These are phyloP conservation scores for Aphaenogaster floridana DNA, from an alignment of 1,140 invertebrate species.

Conservation along the genomic window DNA sequence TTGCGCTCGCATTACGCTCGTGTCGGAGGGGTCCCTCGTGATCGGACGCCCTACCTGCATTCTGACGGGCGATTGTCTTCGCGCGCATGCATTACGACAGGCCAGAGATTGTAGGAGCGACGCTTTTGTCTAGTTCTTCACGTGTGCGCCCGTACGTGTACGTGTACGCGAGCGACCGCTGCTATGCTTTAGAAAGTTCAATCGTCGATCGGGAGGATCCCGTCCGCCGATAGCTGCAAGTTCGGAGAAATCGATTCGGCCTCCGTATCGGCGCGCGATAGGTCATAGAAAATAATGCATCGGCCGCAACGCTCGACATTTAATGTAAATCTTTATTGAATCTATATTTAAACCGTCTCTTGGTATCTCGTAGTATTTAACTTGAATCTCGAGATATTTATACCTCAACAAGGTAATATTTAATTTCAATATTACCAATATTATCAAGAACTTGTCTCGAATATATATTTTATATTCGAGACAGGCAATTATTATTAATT, in stretches of 20 bases:
- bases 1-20: constrained; percentile 63
- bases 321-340: constrained; percentile 27
- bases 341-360: constrained; percentile 1
- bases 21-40: constrained; percentile 47
- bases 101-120: constrained; percentile 57
- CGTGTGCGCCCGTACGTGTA: neutral
- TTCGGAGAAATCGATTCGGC: constrained; percentile 57
- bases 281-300: constrained; percentile 30
- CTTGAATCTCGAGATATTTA: neutral
- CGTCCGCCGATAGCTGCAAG: constrained; percentile 37
- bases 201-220: constrained; percentile 47
- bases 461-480: no score
- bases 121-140: constrained; percentile 52
- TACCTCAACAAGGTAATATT: no score
- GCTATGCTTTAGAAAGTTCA: constrained; percentile 63
- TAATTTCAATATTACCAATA: no score
- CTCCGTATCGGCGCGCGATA: constrained; percentile 30
- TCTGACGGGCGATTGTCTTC: constrained; percentile 67
- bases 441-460: no score
- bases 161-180: neutral
- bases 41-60: constrained; percentile 66
- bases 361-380: neutral
- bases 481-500: no score
- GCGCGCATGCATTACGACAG: constrained; percentile 56
- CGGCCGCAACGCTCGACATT: constrained; percentile 18